Base-by-base conservation (phyloP, 2,888 invertebrate genomes). In the Chirona hameri region DNA sequence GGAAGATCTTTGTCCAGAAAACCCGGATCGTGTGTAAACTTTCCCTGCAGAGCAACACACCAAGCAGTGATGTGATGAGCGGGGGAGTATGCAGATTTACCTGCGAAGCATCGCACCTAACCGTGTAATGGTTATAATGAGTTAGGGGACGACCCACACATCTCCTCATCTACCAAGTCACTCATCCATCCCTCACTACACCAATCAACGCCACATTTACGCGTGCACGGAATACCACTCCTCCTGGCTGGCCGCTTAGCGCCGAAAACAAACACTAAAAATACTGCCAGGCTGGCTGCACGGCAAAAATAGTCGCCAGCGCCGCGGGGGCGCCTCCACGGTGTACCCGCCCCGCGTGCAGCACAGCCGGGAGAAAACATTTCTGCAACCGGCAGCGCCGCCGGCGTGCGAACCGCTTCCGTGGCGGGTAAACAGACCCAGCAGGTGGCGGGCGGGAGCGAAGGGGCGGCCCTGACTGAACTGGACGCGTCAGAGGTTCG, bases 401-500 rank as follows among this genome's bases (percentile, higher is more conserved):
- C 82, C 31, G 81, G 83, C 82, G 82, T 82, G 82, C 72, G 82
- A 82, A 27, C 18, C 27, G 27, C 27, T n/a, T 65, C 65, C 65
- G 65, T 65, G 83, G 82, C 80, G 82, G 82, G 81, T 83, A 81
- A 83, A 82, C 46, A 52, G 24, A 65, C 12, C 60, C 55, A n/a
- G 79, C 29, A 82, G 83, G 83, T 83, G 72, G 82, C 82, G 81
- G 84, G 83, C 79, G 82, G 81, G 84, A 82, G 81, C 12, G 84
- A 48, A 82, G 82, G 81, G 81, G 82, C 72, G 81, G 81, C 48
- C 52, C 79, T 21, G 72, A 57, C 65, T 65, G 65, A 27, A 27
- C 27, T n/a, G n/a, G 65, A 65, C n/a, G 27, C 65, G 12, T 65
- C 27, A 12, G 65, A 27, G n/a, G 12, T n/a, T 2, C n/a, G 12